A percentile compares a stretch with the other conserved stretches of the same genome.
phyloP scores from a whole-genome alignment of 2,888 invertebrate genomes.

The Himalopsyche tibetana region DNA sequence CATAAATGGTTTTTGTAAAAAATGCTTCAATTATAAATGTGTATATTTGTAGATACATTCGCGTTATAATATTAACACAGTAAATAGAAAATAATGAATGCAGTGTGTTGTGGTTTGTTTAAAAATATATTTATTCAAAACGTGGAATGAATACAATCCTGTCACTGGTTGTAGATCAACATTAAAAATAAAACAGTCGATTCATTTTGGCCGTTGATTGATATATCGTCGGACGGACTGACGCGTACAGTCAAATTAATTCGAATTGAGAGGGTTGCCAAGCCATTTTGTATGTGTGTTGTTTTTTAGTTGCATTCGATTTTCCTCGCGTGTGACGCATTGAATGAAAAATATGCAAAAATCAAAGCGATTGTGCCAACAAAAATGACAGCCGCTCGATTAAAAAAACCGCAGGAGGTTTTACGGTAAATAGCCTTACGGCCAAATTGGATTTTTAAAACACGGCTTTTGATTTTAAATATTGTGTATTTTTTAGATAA shows the following conservation, averaged over 20 bases:
- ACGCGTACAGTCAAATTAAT: conserved; percentile 46
- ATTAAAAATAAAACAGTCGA: conserved; percentile 42
- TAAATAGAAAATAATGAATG: conserved; percentile 8
- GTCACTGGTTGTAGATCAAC: conserved; percentile 1
- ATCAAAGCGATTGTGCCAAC: conserved; percentile 48
- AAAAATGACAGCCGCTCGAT: conserved; percentile 48
- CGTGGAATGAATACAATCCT: conserved; percentile 1
- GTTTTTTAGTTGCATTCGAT: conserved; percentile 39
- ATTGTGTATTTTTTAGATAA: too few relatives aligned
- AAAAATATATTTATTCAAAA: conserved; percentile 29
- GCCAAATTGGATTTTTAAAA: conserved; percentile 2
- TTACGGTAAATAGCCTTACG: conserved; percentile 24
- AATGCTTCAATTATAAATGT: neutral
- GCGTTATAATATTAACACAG: neutral
- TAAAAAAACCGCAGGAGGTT: conserved; percentile 28
- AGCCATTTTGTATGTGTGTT: conserved; percentile 22
- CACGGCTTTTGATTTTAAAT: neutral
- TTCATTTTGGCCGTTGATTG: conserved; percentile 27
- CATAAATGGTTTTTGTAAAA: too few relatives aligned
- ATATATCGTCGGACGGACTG: conserved; percentile 36
- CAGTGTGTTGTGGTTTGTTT: conserved; percentile 1
- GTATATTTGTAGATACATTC: neutral
- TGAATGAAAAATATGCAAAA: conserved; percentile 52
- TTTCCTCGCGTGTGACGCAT: conserved; percentile 11
- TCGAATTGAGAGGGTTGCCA: conserved; percentile 47